Conservation (phyloP, 2,888 invertebrate genomes). For the Mamestra brassicae region DNA sequence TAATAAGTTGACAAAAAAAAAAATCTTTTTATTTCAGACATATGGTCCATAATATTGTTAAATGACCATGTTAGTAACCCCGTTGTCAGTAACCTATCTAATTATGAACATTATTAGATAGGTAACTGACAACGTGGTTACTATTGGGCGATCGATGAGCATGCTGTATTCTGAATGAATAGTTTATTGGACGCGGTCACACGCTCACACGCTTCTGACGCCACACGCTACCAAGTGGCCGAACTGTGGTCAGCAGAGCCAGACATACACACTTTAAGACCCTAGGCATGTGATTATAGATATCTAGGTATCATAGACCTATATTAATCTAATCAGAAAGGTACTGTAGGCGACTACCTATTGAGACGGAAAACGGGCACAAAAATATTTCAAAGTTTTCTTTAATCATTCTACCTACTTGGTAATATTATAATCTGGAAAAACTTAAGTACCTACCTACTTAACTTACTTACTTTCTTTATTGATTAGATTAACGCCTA, state of each 20-base stretch:
- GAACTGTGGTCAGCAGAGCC: background rate
- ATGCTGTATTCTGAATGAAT: background rate
- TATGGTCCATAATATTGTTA: background rate
- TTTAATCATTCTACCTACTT: too few relatives aligned
- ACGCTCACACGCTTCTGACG: constrained; percentile 3
- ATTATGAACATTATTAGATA: background rate
- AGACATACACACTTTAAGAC: too few relatives aligned
- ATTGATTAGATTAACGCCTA: constrained; percentile 20
- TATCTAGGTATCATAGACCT: too few relatives aligned
- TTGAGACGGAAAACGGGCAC: too few relatives aligned
- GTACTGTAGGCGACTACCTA: background rate
- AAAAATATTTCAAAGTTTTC: background rate
- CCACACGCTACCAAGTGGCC: background rate
- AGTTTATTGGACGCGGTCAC: constrained; percentile 1
- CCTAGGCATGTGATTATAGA: too few relatives aligned
- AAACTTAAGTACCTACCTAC: background rate
- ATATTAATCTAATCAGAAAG: background rate
- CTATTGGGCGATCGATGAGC: constrained; percentile 13
- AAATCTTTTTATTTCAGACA: too few relatives aligned
- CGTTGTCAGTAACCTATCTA: too few relatives aligned
- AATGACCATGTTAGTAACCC: too few relatives aligned
- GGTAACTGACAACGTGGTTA: background rate
- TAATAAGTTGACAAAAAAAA: constrained; percentile 1
- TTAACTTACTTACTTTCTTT: constrained; percentile 4
- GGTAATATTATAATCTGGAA: too few relatives aligned